Evolutionary conservation across 2,888 invertebrate species (phyloP), one percentile per base, ranked within the genome.

Genomic region (Willowsia nigromaculata): DNA sequence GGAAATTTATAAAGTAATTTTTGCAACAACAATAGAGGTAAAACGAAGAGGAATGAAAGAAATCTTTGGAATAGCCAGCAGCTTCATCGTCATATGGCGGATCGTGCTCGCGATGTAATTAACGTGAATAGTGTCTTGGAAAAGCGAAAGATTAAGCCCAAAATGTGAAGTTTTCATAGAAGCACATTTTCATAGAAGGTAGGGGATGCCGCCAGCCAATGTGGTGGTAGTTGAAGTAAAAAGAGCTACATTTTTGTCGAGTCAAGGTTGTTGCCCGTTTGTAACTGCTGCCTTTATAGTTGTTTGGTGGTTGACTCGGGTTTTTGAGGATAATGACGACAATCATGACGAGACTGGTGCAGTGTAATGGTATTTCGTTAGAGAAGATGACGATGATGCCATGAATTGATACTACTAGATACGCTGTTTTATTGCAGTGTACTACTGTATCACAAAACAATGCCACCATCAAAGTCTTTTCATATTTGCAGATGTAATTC

Each of bases 221-320:
- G 56, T 76, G 40, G 22, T 22, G 33, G 40, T 18, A 59, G 15
- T 15, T 27, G 22, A 76, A 33, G 78, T 33, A 40, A 59, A 62
- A 37, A 56, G 37, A 59, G 11, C 1, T 40, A 37, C 56, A 43
- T 68, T 84, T 59, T 68, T 78, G 87, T 74, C 47, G 74, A 82
- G 88, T 74, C 88, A 88, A 88, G 88, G 88, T 88, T 88, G 88
- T 88, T 88, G 88, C 88, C 88, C 88, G 82, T 74, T 82, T 82
- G 62, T 65, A 65, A 80, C 65, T 71, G 50, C 27, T 81, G 87
- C 56, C 71, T 56, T 56, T 71, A 25, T 50, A 50, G 68, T 30
- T 85, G 62, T 25, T 56, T 56, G 18, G 80, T 68, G n/a, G n/a
- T 13, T 71, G 68, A 80, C 80, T 87, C 86, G 59, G 68, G 68